Evolutionary conservation across 2,888 invertebrate species (phyloP), one percentile per base, ranked within the genome.

Genomic region (Lasioglossum zephyrum): DNA sequence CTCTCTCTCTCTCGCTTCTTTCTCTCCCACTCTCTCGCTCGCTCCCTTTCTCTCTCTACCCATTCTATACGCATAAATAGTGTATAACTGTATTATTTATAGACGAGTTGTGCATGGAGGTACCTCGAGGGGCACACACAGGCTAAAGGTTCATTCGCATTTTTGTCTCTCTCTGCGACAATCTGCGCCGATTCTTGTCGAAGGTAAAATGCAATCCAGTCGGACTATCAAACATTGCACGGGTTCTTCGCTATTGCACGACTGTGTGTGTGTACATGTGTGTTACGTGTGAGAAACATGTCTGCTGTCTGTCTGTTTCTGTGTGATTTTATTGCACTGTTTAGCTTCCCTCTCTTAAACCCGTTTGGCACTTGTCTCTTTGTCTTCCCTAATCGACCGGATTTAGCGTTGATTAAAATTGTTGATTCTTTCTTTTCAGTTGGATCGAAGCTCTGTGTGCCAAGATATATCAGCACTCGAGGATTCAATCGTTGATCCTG

Each of bases 41-140:
- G 60, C 80, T n/a, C n/a, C 31, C 53, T 13, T 60, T 44, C 26
- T 66, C 6, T 73, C 22, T 76, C 77, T 87, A 76, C 13, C 13
- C 57, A 79, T 81, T 92, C 88, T 90, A 88, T 91, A 90, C 90
- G 92, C 93, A 91, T 93, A 93, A 93, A 93, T 93, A 91, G 87
- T 92, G 91, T 84, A 87, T 92, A 88, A 91, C 92, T 93, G 91
- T 92, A 89, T 92, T 91, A 93, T 93, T 93, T 92, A 89, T 92
- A 93, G 92, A 93, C 92, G 91, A 92, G 91, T 93, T 93, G 92
- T 93, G 93, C 94, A 92, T 91, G 92, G 93, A 93, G 92, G 91
- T 92, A 91, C 90, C 90, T 82, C 82, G 82, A 89, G 22, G 82
- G 85, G 84, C 77, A 85, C 80, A 85, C 80, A 74, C 75, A 86